Evolutionary conservation across 2,888 invertebrate genomes (phyloP), one percentile per base, ranked within the genome.

Genomic region (Dioctria linearis): DNA sequence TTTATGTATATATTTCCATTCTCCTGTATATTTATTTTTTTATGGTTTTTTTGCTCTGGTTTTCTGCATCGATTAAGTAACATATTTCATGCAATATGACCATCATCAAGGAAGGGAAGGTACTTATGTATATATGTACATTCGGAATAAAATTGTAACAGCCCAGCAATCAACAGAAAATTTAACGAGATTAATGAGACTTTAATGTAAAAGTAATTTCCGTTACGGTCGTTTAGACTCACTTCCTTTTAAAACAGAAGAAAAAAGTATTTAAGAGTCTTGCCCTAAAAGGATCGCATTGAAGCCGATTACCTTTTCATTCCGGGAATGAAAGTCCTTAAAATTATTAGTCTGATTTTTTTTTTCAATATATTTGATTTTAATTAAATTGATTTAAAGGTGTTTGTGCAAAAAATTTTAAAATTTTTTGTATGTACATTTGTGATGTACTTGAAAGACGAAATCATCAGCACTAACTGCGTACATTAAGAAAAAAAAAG

Each of bases 141-240:
- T 11, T 8, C 8, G 8, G 5, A 6, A 6, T 46, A n/a, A 54
- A 54, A 11, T 11, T 11, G 54, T 54, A 11, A 54, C 54, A n/a
- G 6, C 54, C 5, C 46, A n/a, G 54, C 54, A 54, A 54, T 54
- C 54, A 54, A 4, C 54, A 54, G 54, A 8, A 25, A 25, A 54
- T 54, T 54, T 54, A 54, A 54, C 11, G 54, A 54, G 54, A 54
- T 8, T 54, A 54, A 54, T 54, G 54, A 54, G 54, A 54, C 11
- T 54, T 54, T 54, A 54, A 54, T 54, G 54, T n/a, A 11, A 54
- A 54, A 54, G 54, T 54, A 54, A 54, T 54, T 54, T 54, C 54
- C 54, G 54, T 54, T 54, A 6, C 54, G 11, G 6, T 54, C 54
- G 54, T 11, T 54, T 54, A 54, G 54, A 4, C 11, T 54, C 11